Conservation (phyloP, 1,140 invertebrate genomes). For the Rhagoletis zephyria region DNA sequence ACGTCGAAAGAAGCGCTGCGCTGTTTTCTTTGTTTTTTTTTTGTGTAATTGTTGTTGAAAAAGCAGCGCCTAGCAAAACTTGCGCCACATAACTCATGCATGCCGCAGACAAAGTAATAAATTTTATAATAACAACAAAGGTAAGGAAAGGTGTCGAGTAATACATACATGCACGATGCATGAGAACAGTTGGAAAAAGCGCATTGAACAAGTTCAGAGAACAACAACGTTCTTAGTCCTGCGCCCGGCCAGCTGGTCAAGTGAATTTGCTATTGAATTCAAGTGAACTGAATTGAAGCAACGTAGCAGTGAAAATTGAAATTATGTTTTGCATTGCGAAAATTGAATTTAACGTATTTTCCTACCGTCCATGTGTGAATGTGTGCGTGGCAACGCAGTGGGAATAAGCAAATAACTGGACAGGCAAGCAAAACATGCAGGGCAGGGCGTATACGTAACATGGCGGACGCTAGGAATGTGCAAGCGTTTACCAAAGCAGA, state of each 20-base stretch:
- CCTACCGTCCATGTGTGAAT: conserved; percentile 50
- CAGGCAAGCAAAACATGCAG: background rate
- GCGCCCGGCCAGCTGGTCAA: background rate
- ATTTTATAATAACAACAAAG: conserved; percentile 53
- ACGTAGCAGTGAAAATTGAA: conserved; percentile 58
- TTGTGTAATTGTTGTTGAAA: background rate
- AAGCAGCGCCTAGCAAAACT: conserved; percentile 7
- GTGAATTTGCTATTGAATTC: conserved; percentile 48
- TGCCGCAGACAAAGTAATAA: conserved; percentile 54
- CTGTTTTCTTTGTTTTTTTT: background rate
- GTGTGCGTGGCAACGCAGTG: background rate
- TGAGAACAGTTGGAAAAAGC: background rate
- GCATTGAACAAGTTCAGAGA: conserved; percentile 12
- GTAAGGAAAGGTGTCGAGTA: background rate
- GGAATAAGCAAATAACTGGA: conserved; percentile 32
- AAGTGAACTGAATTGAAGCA: background rate
- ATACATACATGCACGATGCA: conserved; percentile 27
- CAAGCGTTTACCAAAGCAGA: background rate
- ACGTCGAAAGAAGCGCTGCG: background rate
- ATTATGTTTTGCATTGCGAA: conserved; percentile 68
- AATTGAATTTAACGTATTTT: conserved; percentile 66
- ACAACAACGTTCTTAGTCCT: conserved; percentile 5
- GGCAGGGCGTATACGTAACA: conserved; percentile 52
- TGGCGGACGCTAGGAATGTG: background rate
- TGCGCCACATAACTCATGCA: conserved; percentile 53